Evolutionary conservation across 2,113 vertebrate species (phyloP).

Genomic region (Parus major): DNA sequence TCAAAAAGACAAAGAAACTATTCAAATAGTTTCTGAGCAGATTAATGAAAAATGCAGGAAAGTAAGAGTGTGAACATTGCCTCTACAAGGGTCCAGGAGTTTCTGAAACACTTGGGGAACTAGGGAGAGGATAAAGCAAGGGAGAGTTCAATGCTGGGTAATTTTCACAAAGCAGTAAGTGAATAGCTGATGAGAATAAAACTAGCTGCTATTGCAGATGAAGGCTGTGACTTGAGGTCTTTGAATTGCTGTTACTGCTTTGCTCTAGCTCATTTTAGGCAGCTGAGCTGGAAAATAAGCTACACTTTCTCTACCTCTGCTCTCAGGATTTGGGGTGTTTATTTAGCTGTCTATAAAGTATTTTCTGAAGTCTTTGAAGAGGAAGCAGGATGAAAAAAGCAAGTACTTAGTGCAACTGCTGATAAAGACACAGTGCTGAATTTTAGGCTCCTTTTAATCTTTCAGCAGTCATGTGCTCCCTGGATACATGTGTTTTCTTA

Average conservation of each 20-base stretch:
- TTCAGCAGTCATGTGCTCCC: constrained; percentile 11
- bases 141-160: not conserved
- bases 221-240: not conserved
- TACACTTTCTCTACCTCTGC: not conserved
- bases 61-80: not conserved
- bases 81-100: not conserved
- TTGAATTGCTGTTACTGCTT: not conserved
- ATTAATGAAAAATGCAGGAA: not conserved
- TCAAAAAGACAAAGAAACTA: not conserved
- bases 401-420: not conserved
- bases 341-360: not conserved
- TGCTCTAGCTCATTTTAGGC: not conserved
- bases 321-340: not conserved
- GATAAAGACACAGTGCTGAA: not conserved
- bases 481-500: constrained; percentile 15
- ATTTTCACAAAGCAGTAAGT: not conserved
- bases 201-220: not conserved
- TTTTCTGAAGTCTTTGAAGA: not conserved
- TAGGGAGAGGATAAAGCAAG: not conserved
- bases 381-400: not conserved
- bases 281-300: not conserved
- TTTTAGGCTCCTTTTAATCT: constrained; percentile 42
- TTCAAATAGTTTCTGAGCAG: not conserved
- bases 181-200: not conserved
- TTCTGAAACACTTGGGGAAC: not conserved